Conservation (phyloP, 2,797 vertebrate genomes). For the Nannoperca obscura region DNA sequence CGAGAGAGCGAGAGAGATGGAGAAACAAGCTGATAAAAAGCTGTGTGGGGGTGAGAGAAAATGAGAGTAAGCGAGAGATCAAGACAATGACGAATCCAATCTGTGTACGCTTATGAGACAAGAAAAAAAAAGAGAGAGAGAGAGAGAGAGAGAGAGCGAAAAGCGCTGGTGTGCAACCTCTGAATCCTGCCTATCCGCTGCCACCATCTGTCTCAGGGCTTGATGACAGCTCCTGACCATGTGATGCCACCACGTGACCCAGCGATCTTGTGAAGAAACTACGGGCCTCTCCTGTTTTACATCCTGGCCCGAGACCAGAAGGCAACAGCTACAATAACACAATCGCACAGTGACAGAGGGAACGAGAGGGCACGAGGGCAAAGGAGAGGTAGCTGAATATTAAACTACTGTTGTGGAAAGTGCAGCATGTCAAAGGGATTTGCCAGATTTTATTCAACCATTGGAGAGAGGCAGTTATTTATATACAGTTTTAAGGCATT, state of each 20-base stretch:
- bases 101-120: slow-evolving; percentile 57
- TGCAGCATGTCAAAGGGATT: slow-evolving; percentile 22
- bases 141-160: slow-evolving; percentile 7
- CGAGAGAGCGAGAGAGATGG: slow-evolving; percentile 41
- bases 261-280: slow-evolving; percentile 60
- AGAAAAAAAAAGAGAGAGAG: slow-evolving; percentile 25
- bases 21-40: slow-evolving; percentile 69
- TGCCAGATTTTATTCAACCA: background rate
- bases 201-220: slow-evolving; percentile 81
- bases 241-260: slow-evolving; percentile 77
- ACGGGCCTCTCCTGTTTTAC: slow-evolving; percentile 52
- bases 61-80: slow-evolving; percentile 53
- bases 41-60: slow-evolving; percentile 53
- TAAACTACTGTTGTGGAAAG: slow-evolving; percentile 27
- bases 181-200: slow-evolving; percentile 71
- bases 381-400: slow-evolving; percentile 24
- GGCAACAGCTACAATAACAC: slow-evolving; percentile 40
- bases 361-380: slow-evolving; percentile 17
- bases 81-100: slow-evolving; percentile 64
- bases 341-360: slow-evolving; percentile 32
- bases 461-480: slow-evolving; percentile 5
- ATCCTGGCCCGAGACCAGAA: slow-evolving; percentile 46
- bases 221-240: slow-evolving; percentile 76
- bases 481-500: slow-evolving; percentile 1
- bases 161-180: slow-evolving; percentile 58